Conservation (phyloP, 2,888 invertebrate genomes). For the Pandemis cinnamomeana region DNA sequence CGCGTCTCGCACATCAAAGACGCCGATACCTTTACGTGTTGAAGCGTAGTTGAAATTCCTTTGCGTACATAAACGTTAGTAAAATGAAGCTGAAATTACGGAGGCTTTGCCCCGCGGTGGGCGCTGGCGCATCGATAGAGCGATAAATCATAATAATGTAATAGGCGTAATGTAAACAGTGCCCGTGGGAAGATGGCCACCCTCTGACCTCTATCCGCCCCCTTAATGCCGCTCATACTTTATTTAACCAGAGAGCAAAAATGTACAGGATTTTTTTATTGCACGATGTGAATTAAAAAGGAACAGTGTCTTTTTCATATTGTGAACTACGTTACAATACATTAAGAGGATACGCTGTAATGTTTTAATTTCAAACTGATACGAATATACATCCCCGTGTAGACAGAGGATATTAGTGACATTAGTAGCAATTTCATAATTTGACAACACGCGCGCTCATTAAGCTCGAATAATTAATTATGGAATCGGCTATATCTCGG, state of each 20-base stretch:
- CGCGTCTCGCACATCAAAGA: conserved; percentile 67
- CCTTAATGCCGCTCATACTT: conserved; percentile 52
- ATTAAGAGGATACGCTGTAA: conserved; percentile 34
- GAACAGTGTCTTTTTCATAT: neutral
- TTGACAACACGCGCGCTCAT: conserved; percentile 25
- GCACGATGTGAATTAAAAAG: neutral
- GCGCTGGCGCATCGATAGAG: conserved; percentile 73
- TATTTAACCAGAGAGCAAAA: conserved; percentile 60
- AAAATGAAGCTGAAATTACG: conserved; percentile 73
- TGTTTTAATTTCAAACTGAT: no score
- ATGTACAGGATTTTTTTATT: conserved; percentile 10
- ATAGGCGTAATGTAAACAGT: conserved; percentile 79
- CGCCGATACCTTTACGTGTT: conserved; percentile 67
- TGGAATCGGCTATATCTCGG: conserved; percentile 33
- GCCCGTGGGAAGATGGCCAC: conserved; percentile 57
- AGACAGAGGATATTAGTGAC: conserved; percentile 33
- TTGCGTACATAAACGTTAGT: conserved; percentile 65
- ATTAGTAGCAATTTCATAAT: conserved; percentile 45
- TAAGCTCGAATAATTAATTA: conserved; percentile 17
- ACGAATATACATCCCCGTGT: neutral
- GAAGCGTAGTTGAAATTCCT: conserved; percentile 76
- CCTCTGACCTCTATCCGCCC: conserved; percentile 51
- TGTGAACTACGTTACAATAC: neutral
- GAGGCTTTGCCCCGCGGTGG: conserved; percentile 52
- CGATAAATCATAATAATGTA: conserved; percentile 81